Base-by-base conservation (phyloP, 1,140 invertebrate genomes). In the Eumeta japonica region DNA sequence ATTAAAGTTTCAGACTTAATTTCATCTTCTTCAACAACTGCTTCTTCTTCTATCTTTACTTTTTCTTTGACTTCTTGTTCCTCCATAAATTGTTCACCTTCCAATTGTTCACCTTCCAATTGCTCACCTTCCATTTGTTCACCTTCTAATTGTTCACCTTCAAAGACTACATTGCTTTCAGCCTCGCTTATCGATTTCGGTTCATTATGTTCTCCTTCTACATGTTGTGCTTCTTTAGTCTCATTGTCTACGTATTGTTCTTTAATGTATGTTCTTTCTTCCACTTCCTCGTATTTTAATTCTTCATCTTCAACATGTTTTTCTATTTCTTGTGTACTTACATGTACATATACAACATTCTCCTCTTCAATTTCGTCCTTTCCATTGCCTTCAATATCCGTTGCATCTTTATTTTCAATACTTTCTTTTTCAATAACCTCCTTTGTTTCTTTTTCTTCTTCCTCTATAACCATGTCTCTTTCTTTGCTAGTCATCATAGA, bases 1-100 rank as follows among this genome's bases (percentile, higher is more conserved):
- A 59, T 59, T n/a, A n/a, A n/a, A 33, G 62, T 57, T 43, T 65
- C 64, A 0, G 55, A 50, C 33, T 55, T 63, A 17, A 10, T 37
- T 39, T 73, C 57, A 43, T 70, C 66, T 36, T 70, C 62, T 35
- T 58, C 60, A 10, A 46, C 50, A 14, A 52, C 41, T 42, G 39
- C 28, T 46, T 58, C 55, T 30, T 51, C 49, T 28, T 47, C 46
- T 9, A 14, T 47, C 35, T 45, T 37, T 41, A 49, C 44, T 46
- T 55, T 51, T 13, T 28, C 11, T 50, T 49, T 38, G 30, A 52
- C 41, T 3, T n/a, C 38, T 34, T 27, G 17, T 10, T 12, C 28
- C 17, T 38, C 27, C 17, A 29, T 19, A 15, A 34, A 16, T 34
- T 34, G 12, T 49, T 54, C 43, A 17, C 15, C 50, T 50, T 51